A percentile compares a stretch with the other conserved stretches of the same genome.
Conservation (phyloP, 2,797 vertebrate genomes). For the Clamator glandarius region DNA sequence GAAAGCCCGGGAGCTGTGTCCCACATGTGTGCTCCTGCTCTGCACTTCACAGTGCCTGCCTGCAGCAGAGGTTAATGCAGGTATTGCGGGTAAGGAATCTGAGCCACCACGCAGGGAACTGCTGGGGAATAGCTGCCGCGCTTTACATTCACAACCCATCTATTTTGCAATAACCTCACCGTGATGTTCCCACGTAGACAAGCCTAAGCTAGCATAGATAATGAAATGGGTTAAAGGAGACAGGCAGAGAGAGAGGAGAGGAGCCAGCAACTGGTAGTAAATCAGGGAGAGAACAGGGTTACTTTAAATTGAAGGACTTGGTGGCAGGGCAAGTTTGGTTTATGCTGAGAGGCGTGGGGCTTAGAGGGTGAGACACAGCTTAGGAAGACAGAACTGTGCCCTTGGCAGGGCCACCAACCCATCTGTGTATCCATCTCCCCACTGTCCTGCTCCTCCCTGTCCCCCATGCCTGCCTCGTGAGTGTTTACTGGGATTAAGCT, state of each 20-base stretch:
- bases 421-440: not conserved
- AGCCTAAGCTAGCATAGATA: constrained; percentile 72
- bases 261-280: constrained; percentile 64
- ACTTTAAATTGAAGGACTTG: constrained; percentile 53
- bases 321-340: constrained; percentile 18
- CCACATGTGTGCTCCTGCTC: not conserved
- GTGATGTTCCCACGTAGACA: constrained; percentile 67
- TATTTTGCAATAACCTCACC: constrained; percentile 68
- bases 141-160: constrained; percentile 66
- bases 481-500: not conserved
- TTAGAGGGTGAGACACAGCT: not conserved
- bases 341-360: not conserved
- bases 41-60: not conserved
- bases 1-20: not conserved
- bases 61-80: not conserved
- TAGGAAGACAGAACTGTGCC: not conserved
- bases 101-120: not conserved
- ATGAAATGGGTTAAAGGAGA: constrained; percentile 73
- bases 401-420: not conserved
- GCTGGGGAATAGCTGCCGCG: constrained; percentile 44
- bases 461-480: rapidly evolving
- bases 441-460: not conserved
- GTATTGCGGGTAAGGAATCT: not conserved
- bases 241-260: constrained; percentile 50
- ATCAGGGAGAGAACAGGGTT: constrained; percentile 40